phyloP scores from a whole-genome alignment of 2,113 vertebrate genomes.

The Ceuthmochares aereus region DNA sequence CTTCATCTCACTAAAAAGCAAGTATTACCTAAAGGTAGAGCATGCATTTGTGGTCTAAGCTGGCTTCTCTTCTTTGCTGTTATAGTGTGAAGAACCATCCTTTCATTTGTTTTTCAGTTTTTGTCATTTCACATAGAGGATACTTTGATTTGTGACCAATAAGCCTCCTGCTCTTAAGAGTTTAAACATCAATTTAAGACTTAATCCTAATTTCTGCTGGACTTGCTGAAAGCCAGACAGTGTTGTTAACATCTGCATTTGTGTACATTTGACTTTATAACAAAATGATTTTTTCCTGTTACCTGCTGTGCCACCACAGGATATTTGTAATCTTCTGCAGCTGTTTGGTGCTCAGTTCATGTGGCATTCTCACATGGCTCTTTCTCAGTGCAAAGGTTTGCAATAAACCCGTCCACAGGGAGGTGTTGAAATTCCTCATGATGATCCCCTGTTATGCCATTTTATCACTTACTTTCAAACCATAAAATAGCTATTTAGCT shows the following conservation, averaged over 20 bases:
- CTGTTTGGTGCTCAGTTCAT: neutral
- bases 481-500: neutral
- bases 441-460: neutral
- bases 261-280: neutral
- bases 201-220: neutral
- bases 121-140: neutral
- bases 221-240: neutral
- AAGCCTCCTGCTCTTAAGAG: neutral
- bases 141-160: neutral
- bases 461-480: neutral
- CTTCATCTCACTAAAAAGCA: neutral
- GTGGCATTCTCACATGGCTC: neutral
- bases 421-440: neutral
- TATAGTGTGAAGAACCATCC: neutral
- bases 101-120: neutral
- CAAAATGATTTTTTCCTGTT: neutral
- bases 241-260: neutral
- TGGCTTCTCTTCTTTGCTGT: neutral
- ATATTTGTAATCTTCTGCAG: neutral
- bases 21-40: neutral
- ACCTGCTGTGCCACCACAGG: neutral
- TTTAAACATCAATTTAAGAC: accelerated
- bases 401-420: neutral
- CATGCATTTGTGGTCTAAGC: neutral
- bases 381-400: neutral